Base-by-base conservation (phyloP, 64 coral and sea anemone genomes). In the Pocillopora verrucosa region DNA sequence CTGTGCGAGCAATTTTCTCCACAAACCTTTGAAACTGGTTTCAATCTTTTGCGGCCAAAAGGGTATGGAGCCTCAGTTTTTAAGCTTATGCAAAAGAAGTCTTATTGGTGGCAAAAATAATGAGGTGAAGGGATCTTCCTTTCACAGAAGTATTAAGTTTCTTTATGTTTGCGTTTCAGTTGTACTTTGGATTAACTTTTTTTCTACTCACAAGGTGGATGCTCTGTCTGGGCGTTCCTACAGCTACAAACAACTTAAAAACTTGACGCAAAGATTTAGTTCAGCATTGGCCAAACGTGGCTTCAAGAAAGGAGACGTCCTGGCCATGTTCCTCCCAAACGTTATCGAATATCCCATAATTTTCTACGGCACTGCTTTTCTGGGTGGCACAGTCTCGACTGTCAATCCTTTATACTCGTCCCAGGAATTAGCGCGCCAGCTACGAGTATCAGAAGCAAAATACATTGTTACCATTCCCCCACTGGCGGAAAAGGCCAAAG, bases 231-330 rank as follows among this genome's bases (percentile, higher is more conserved):
- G 94, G 0, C 74, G 76, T 56, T 84, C 84, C 20, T 95, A 89
- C 75, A 89, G 90, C 13, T 95, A 86, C 59, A 58, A 88, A 9
- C 85, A 95, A 13, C 36, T 95, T 35, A 73, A 51, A 68, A 69
- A 85, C 59, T 72, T 92, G n/a, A 75, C 74, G 35, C 88, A 69
- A 35, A 92, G 76, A 45, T 76, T 83, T 76, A 75, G 73, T 61
- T 95, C 94, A 73, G 86, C 86, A 2, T 82, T 95, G 65, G 89
- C 80, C 20, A 91, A 88, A 51, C 78, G 69, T 11, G 94, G 94
- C 35, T 78, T 92, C n/a, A 85, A 80, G n/a, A 91, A 89, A 72
- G 86, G 78, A 13, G 94, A 95, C 73, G 94, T 95, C 11, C 34
- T 88, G 34, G 94, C 90, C n/a, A 35, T 92, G 24, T 92, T 78